Base-by-base conservation (phyloP, 2,888 invertebrate genomes). In the Meiosimyza decipiens region DNA sequence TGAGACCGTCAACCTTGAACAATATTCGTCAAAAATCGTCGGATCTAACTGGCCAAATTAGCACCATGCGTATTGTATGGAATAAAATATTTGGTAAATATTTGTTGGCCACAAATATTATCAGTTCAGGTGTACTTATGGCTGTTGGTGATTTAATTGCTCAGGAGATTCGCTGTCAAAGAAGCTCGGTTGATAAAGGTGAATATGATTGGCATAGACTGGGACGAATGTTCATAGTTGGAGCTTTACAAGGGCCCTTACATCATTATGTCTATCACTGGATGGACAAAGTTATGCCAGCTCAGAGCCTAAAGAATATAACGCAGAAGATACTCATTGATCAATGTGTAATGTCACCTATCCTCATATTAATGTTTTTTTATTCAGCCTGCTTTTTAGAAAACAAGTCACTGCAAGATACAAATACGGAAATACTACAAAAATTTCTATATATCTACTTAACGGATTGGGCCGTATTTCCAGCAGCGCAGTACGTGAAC, bases 391-490 rank as follows among this genome's bases (percentile, higher is more conserved):
- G 94, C 15, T 80, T 89, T 5, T 84, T 97, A 80, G 96, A 97
- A 87, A 88, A 89, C 0, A 92, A 92, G 82, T 82, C 89, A 12
- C 57, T 91, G 0, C 40, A 83, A 15, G 88, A 90, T 59, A 89
- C 90, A 75, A 89, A 88, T 78, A 80, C 85, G 71, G 95, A 94
- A 87, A 87, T 93, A 57, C 89, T 88, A 78, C 81, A 88, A 2
- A 96, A 96, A 86, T 93, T 95, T 83, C 85, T 90, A 54, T 90
- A 90, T 77, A 91, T 94, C 28, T 95, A 94, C 81, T 88, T 96
- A 93, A 91, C 94, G 79, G 98, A 98, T 84, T 96, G 96, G 90
- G 87, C 91, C 73, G 91, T 95, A 71, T 98, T 97, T 97, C 97
- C 97, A 5, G 95, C 95, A 62, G 91, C 94, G 2, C 98, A 98